Evolutionary conservation across 2,888 invertebrate genomes (phyloP), one percentile per base, ranked within the genome.

Genomic region (Cataglyphis livida): DNA sequence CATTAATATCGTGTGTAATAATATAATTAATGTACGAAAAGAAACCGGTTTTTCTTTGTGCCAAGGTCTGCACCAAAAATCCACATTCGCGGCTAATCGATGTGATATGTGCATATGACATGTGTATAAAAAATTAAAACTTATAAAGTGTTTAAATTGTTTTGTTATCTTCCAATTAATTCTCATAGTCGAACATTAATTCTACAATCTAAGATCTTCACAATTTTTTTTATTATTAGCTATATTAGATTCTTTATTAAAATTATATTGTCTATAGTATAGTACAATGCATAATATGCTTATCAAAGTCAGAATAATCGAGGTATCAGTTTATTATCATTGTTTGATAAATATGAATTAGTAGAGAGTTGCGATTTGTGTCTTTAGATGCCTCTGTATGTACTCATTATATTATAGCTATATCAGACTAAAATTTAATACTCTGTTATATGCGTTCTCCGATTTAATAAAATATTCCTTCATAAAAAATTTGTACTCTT

Each of bases 321-420:
- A 62, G 3, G 9, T 38, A 35, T 25, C 10, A 35, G 1, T 76
- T 51, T 59, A 21, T 61, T 61, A 75, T 61, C 74, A 32, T 15
- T 35, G 15, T 75, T 1, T 28, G 74, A 75, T 75, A 75, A 44
- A 18, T 35, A 6, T 21, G 1, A 18, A 25, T 35, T 38, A 38
- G 10, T 32, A 6, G 35, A 54, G 6, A 54, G 54, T 76, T 66
- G 6, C 25, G 10, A 15, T 2, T 54, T 41, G 15, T 28, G 28
- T 12, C 28, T n/a, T 57, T 15, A 76, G 76, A 66, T 76, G 76
- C 41, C 76, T 76, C 76, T 76, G 57, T 15, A 65, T 18, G 64
- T 65, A 38, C 3, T 12, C 3, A 3, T 65, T 48, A 21, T 28
- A 44, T 44, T 32, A 18, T 0, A 70, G 5, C 15, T 32, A 18